Base-by-base conservation (phyloP, 1,140 invertebrate species). In the Palaemon carinicauda region DNA sequence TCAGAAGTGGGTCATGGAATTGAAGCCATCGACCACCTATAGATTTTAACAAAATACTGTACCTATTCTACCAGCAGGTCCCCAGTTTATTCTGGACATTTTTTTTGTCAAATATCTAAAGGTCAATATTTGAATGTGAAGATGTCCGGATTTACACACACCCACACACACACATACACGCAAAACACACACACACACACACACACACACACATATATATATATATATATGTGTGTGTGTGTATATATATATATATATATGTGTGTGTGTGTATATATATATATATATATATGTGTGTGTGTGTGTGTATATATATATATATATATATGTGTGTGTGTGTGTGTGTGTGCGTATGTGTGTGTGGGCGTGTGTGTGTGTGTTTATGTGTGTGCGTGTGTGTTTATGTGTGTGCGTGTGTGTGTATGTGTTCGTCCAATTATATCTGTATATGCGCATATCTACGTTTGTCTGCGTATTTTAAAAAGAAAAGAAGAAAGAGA, bases 231-330 rank as follows among this genome's bases (percentile, higher is more conserved):
- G 41, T 75, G 41, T 75, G 24, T 75, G 41, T 75, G 41, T 74
- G 41, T 75, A 50, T 75, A 50, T 31, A 50, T 75, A 50, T 75
- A 50, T 75, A 50, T 75, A 50, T 75, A 50, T 75, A 50, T 75
- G 41, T 75, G 41, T 75, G 41, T 75, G 41, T 75, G 41, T 75
- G 41, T 75, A 50, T 75, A 50, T 75, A 50, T 75, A 50, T 75
- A 50, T 75, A 50, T 75, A 50, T 75, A 50, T 75, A 50, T 75
- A 50, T 75, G 5, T 75, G 41, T n/a, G 29, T 2, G 71, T 75
- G 41, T 75, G 29, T 75, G 41, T 31, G 24, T 31, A 31, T 9
- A 9, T 12, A n/a, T 29, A 5, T 75, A 33, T 27, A 31, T 19
- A 50, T 19, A 15, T 31, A 14, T 75, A 50, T 3, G 21, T 29